Percentiles rank a stretch among this genome's conserved stretches.
Evolutionary conservation across 2,113 vertebrate genomes (phyloP).

Genomic region (Aramus guarauna): DNA sequence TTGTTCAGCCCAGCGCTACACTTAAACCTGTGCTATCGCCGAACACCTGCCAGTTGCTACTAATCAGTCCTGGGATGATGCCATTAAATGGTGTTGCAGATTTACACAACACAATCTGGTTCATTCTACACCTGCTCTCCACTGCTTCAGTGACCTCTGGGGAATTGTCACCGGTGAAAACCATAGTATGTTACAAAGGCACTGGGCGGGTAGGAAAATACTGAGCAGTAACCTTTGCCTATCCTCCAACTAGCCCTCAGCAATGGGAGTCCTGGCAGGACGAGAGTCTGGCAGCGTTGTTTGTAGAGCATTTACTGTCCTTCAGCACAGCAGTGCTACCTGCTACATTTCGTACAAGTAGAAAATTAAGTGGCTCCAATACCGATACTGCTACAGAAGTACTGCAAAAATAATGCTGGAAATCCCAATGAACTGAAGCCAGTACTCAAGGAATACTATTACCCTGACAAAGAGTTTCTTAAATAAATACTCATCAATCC

Average conservation of each 20-base stretch:
- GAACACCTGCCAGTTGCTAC: neutral
- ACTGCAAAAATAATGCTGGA: neutral
- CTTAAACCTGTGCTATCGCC: neutral
- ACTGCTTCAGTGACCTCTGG: neutral
- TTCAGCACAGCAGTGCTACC: neutral
- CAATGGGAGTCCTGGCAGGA: neutral
- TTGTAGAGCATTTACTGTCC: neutral
- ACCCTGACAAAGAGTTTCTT: neutral
- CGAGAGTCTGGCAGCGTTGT: accelerated
- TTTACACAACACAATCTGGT: neutral
- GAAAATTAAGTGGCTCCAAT: neutral
- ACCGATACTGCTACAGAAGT: neutral
- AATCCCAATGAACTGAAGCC: neutral
- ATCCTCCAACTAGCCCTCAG: neutral
- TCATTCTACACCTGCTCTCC: neutral
- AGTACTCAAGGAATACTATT: neutral
- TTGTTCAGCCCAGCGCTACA: neutral
- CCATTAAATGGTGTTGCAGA: neutral
- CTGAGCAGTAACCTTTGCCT: neutral
- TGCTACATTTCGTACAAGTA: neutral
- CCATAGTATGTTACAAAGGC: accelerated
- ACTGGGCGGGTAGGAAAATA: neutral
- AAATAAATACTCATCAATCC: neutral
- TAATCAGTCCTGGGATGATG: neutral
- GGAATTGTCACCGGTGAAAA: neutral